Conservation (phyloP, 2,113 vertebrate genomes). For the Nothocercus julius region DNA sequence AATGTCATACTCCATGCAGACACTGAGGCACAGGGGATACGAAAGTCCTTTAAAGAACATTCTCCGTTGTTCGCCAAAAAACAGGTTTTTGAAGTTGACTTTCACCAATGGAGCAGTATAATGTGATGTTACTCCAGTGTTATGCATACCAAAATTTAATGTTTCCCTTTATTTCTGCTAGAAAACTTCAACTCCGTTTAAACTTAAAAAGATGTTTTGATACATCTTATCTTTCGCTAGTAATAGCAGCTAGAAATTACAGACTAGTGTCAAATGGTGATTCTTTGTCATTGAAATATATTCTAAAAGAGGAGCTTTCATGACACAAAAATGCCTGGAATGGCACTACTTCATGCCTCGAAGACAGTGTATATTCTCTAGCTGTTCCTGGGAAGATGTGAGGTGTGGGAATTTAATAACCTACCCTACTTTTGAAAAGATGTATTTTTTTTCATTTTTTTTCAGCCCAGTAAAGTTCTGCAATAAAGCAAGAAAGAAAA, state of each 20-base stretch:
- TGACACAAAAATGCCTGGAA: background rate
- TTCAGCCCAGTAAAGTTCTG: background rate
- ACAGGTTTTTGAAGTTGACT: background rate
- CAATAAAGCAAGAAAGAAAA: background rate
- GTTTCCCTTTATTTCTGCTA: background rate
- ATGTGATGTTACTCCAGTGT: background rate
- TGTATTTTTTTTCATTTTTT: background rate
- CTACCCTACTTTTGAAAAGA: background rate
- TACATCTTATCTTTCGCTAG: background rate
- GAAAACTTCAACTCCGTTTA: background rate
- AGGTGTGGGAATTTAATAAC: background rate
- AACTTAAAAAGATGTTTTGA: background rate
- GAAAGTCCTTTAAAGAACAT: background rate
- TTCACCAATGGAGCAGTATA: background rate
- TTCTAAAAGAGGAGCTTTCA: background rate
- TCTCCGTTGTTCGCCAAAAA: background rate
- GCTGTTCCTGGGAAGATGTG: background rate
- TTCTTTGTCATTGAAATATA: background rate
- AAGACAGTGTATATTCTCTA: background rate
- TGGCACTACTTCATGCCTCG: background rate
- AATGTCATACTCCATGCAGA: background rate
- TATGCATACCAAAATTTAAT: background rate
- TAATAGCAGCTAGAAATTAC: background rate
- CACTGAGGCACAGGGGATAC: background rate
- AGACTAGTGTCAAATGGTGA: conserved; percentile 12